phyloP scores from a whole-genome alignment of 1,140 invertebrate genomes.

The Paraescarpia echinospica region DNA sequence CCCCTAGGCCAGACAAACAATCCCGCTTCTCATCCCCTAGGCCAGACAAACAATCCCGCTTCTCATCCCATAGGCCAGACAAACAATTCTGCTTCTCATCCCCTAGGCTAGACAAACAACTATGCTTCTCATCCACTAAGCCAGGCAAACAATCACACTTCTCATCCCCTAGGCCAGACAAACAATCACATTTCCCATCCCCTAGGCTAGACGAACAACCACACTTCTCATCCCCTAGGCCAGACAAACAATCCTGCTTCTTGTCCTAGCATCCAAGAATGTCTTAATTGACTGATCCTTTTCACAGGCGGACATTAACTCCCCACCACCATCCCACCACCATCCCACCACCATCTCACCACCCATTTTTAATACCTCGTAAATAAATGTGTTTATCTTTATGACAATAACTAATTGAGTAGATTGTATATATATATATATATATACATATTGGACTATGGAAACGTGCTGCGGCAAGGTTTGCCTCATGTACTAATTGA shows the following conservation, averaged over 20 bases:
- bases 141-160: not conserved
- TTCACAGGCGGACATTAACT: no score
- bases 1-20: not conserved
- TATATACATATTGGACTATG: no score
- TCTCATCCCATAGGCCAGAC: not conserved
- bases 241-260: not conserved
- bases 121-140: not conserved
- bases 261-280: not conserved
- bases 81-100: not conserved
- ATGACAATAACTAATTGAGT: no score
- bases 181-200: no score
- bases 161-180: not conserved
- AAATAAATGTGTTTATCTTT: no score
- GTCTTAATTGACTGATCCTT: no score
- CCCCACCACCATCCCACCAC: no score
- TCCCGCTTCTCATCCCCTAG: not conserved
- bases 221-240: not conserved
- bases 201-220: not conserved
- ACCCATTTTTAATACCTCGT: no score
- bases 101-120: not conserved
- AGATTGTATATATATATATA: no score
- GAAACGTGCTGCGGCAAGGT: no score
- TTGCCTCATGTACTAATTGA: no score
- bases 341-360: no score
- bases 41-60: not conserved